Evolutionary conservation across 2,113 vertebrate species (phyloP).

Genomic region (Merops nubicus): DNA sequence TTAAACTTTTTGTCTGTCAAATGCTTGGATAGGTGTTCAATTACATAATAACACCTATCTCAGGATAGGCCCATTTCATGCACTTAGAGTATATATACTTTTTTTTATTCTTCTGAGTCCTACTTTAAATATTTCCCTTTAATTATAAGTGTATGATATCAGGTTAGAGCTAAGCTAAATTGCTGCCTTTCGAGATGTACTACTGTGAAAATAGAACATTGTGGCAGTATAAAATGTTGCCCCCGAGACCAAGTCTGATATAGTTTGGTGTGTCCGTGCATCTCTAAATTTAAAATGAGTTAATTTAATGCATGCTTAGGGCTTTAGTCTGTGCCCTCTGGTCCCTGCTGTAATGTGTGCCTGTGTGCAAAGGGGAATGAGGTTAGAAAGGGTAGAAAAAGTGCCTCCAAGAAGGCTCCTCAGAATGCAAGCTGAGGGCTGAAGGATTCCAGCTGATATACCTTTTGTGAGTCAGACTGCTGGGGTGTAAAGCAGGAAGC

Average conservation of each 20-base stretch:
- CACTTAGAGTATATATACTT: neutral
- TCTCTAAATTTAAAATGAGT: conserved; percentile 37
- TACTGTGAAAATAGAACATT: neutral
- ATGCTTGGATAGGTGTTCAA: neutral
- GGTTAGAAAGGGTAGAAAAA: neutral
- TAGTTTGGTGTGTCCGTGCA: neutral
- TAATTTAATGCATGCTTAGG: conserved; percentile 27
- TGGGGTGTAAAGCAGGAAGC: neutral
- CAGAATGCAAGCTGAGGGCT: neutral
- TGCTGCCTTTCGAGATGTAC: neutral
- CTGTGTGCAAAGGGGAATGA: neutral
- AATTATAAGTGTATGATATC: neutral
- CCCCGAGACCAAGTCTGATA: neutral
- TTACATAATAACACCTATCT: neutral
- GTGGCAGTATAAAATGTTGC: neutral
- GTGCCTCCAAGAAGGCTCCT: neutral
- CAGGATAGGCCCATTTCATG: neutral
- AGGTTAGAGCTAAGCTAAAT: neutral
- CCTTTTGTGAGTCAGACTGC: neutral
- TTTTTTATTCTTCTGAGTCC: neutral
- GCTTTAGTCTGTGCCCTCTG: neutral
- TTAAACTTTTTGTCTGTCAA: neutral
- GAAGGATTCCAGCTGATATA: neutral
- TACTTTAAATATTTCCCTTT: conserved; percentile 26
- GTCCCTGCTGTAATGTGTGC: neutral